These are phyloP conservation scores for Drosophila navojoa DNA, from an alignment of 1,140 invertebrate species.

Conservation along the genomic window DNA sequence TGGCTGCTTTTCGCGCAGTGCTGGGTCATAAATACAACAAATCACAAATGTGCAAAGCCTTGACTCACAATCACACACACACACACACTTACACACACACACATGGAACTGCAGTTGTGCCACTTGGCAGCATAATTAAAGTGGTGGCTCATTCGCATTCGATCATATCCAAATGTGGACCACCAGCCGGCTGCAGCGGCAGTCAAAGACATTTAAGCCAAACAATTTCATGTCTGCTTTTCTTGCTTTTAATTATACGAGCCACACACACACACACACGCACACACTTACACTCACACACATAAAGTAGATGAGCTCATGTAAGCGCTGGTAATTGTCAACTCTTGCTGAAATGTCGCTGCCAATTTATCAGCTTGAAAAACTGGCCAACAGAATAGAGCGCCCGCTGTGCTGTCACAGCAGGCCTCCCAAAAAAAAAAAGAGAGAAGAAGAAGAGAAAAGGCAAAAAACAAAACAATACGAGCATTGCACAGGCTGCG, in stretches of 20 bases:
- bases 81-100: constrained; percentile 10
- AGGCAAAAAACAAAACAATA: neutral
- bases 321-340: constrained; percentile 71
- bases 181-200: constrained; percentile 52
- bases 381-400: constrained; percentile 43
- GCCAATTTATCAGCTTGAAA: constrained; percentile 74
- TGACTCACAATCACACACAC: constrained; percentile 63
- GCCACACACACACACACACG: constrained; percentile 25
- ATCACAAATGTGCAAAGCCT: constrained; percentile 78
- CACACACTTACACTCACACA: constrained; percentile 19
- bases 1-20: constrained; percentile 50
- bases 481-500: constrained; percentile 26
- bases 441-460: neutral
- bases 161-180: constrained; percentile 71
- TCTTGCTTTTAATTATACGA: constrained; percentile 72
- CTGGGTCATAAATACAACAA: constrained; percentile 57
- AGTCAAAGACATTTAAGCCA: constrained; percentile 62
- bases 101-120: constrained; percentile 15
- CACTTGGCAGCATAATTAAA: constrained; percentile 72
- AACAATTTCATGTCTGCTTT: constrained; percentile 72
- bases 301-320: constrained; percentile 27
- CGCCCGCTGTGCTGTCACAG: constrained; percentile 50
- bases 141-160: constrained; percentile 67
- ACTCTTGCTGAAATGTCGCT: constrained; percentile 78
- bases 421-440: constrained; percentile 17